These are phyloP conservation scores for Griposia aprilina DNA, from an alignment of 2,888 invertebrate species.

Conservation along the genomic window DNA sequence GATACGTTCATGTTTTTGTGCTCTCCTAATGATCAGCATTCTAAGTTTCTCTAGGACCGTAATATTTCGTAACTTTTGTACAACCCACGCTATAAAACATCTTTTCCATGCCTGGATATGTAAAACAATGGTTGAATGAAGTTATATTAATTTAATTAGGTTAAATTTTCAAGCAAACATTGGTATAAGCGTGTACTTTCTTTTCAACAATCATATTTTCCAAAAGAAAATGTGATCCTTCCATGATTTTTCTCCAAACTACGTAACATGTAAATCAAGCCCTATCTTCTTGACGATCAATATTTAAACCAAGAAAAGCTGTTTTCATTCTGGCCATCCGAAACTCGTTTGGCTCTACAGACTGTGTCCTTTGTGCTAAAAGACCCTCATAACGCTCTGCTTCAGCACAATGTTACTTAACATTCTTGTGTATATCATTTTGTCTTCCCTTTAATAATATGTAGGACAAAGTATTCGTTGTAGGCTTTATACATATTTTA, in stretches of 20 bases:
- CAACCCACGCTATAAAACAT: not conserved
- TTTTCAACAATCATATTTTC: not conserved
- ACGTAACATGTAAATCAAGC: conserved; percentile 22
- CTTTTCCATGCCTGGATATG: not conserved
- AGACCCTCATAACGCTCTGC: conserved; percentile 37
- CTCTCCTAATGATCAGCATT: not conserved
- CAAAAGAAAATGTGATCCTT: not conserved
- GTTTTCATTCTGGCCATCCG: conserved; percentile 54
- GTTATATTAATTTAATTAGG: not conserved
- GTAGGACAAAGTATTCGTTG: conserved; percentile 33
- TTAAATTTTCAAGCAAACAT: not conserved
- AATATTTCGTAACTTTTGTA: not conserved
- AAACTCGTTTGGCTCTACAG: conserved; percentile 60
- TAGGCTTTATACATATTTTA: conserved; percentile 13
- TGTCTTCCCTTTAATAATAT: conserved; percentile 29
- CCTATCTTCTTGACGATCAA: conserved; percentile 48
- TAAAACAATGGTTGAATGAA: not conserved
- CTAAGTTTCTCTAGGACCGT: not conserved
- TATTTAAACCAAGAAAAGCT: conserved; percentile 58
- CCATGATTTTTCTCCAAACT: not conserved
- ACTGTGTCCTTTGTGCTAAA: conserved; percentile 48
- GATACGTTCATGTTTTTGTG: conserved; percentile 10
- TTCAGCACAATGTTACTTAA: conserved; percentile 30
- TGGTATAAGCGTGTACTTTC: not conserved
- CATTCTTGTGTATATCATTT: conserved; percentile 34